phyloP scores from a whole-genome alignment of 2,888 invertebrate genomes.

The Brachyptera putata region DNA sequence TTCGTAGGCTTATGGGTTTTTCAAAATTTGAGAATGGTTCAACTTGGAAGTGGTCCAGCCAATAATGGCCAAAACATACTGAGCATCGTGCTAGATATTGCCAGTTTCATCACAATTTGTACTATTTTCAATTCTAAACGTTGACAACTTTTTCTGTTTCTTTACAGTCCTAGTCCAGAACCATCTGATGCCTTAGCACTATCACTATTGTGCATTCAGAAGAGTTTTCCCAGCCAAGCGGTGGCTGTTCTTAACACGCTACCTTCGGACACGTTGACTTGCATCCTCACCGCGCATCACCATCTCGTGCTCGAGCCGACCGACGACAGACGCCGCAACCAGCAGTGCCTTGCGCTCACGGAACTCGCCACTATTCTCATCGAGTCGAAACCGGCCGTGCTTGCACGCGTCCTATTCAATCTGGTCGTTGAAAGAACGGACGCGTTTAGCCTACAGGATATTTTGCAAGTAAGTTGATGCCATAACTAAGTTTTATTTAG shows the following conservation, averaged over 20 bases:
- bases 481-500: too few relatives aligned
- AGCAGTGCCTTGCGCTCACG: conserved; percentile 43
- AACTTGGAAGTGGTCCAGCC: too few relatives aligned
- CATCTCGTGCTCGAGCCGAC: neutral
- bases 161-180: conserved; percentile 25
- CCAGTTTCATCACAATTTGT: too few relatives aligned
- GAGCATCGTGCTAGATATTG: too few relatives aligned
- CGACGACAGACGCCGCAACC: neutral
- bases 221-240: conserved; percentile 49
- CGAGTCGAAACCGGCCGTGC: conserved; percentile 46
- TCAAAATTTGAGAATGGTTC: too few relatives aligned
- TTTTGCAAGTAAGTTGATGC: too few relatives aligned
- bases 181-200: conserved; percentile 44
- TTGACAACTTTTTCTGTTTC: neutral
- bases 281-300: conserved; percentile 45
- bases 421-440: conserved; percentile 45
- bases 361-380: conserved; percentile 53
- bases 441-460: conserved; percentile 40
- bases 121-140: too few relatives aligned
- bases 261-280: conserved; percentile 43
- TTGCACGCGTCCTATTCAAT: conserved; percentile 48
- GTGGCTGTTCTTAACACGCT: conserved; percentile 47
- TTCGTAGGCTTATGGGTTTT: too few relatives aligned
- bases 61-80: too few relatives aligned
- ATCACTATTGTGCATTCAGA: conserved; percentile 50